Conservation (phyloP, 1,140 invertebrate genomes). For the Archegozetes longisetosus region DNA sequence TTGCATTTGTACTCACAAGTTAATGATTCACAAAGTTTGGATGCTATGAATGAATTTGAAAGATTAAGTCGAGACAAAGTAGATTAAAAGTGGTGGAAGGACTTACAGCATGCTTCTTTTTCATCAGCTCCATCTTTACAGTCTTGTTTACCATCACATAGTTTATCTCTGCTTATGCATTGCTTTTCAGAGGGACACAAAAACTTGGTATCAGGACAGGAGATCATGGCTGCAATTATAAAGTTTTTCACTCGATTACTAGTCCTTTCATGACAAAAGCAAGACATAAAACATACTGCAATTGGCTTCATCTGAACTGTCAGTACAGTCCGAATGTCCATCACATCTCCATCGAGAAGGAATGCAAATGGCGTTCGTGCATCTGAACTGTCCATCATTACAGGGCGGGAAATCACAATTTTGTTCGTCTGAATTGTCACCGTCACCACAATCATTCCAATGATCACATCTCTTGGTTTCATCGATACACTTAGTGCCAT, state of each 20-base stretch:
- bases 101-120: constrained; percentile 22
- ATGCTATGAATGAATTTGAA: constrained; percentile 37
- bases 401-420: constrained; percentile 76
- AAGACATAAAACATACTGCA: constrained; percentile 38
- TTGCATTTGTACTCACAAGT: constrained; percentile 79
- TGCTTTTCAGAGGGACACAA: constrained; percentile 59
- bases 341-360: constrained; percentile 34
- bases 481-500: constrained; percentile 60
- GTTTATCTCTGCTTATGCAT: constrained; percentile 67
- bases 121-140: constrained; percentile 70
- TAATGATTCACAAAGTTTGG: constrained; percentile 52
- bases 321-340: constrained; percentile 31
- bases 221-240: constrained; percentile 43
- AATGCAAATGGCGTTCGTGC: constrained; percentile 73
- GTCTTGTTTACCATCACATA: constrained; percentile 77
- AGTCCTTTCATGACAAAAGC: background rate
- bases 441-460: constrained; percentile 70
- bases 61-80: background rate
- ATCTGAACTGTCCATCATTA: constrained; percentile 74
- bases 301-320: constrained; percentile 59
- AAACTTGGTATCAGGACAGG: constrained; percentile 81
- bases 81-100: constrained; percentile 1
- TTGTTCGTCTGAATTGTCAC: constrained; percentile 72
- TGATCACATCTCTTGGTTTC: constrained; percentile 65
- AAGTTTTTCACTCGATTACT: too few relatives aligned